Percentiles rank a stretch among this genome's conserved stretches.
These are phyloP conservation scores for Anarrhichthys ocellatus DNA, from an alignment of 2,113 vertebrate genomes.

Conservation along the genomic window DNA sequence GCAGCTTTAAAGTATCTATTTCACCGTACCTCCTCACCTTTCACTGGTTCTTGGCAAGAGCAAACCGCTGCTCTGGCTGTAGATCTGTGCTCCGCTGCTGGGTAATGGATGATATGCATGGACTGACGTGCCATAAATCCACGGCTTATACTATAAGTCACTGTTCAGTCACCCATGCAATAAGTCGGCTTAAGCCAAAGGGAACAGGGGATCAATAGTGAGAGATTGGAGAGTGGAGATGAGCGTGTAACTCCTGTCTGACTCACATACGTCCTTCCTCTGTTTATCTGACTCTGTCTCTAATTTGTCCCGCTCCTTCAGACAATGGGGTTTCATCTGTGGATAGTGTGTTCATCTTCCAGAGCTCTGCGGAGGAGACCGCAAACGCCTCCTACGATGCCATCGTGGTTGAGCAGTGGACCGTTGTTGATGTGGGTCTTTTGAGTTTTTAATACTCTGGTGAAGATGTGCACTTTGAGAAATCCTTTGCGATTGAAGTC, in stretches of 20 bases:
- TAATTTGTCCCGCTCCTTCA: slow-evolving; percentile 42
- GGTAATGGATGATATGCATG: slow-evolving; percentile 45
- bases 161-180: slow-evolving; percentile 57
- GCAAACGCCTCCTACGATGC: slow-evolving; percentile 89
- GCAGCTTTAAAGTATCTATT: slow-evolving; percentile 1
- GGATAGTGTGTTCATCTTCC: slow-evolving; percentile 95
- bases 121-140: slow-evolving; percentile 39
- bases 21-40: background rate
- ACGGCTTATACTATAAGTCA: slow-evolving; percentile 54
- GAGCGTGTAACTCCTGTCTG: slow-evolving; percentile 36
- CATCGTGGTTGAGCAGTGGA: slow-evolving; percentile 99
- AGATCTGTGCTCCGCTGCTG: slow-evolving; percentile 31
- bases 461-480: slow-evolving; percentile 26
- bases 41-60: slow-evolving; percentile 1
- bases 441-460: slow-evolving; percentile 30
- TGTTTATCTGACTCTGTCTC: slow-evolving; percentile 35
- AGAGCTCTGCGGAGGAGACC: slow-evolving; percentile 87
- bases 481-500: slow-evolving; percentile 35
- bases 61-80: slow-evolving; percentile 36
- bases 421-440: slow-evolving; percentile 89
- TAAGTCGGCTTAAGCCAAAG: slow-evolving; percentile 52
- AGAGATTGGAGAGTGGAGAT: slow-evolving; percentile 51
- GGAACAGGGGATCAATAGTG: slow-evolving; percentile 45
- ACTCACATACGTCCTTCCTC: slow-evolving; percentile 29
- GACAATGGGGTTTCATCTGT: slow-evolving; percentile 77